Evolutionary conservation across 92 coral and sea anemone species (phyloP).

Genomic region (Virgularia gustaviana): DNA sequence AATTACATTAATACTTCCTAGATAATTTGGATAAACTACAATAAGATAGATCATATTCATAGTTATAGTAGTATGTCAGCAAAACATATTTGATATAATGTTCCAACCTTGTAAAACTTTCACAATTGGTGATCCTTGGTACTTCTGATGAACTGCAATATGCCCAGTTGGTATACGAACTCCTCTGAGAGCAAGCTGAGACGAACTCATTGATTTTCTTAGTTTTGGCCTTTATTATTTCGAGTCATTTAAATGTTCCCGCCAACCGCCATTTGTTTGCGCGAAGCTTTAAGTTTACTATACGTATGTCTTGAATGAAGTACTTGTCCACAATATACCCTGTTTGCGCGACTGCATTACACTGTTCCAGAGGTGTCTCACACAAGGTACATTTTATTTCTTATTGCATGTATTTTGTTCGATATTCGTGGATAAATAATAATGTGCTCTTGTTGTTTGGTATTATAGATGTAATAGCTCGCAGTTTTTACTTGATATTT

Average conservation of each 20-base stretch:
- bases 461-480: not conserved
- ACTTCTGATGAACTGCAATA: constrained; percentile 76
- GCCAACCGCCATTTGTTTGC: constrained; percentile 9
- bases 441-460: not conserved
- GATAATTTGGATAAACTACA: not conserved
- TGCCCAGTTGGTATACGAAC: constrained; percentile 88
- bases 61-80: no score
- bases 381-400: not conserved
- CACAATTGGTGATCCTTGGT: constrained; percentile 74
- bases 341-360: not conserved
- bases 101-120: constrained; percentile 74
- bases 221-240: not conserved
- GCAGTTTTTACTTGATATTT: not conserved
- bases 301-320: no score
- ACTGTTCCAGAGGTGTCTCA: not conserved
- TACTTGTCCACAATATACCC: not conserved
- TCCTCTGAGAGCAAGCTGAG: constrained; percentile 64
- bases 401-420: not conserved
- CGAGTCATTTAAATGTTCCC: not conserved
- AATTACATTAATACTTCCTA: constrained; percentile 59
- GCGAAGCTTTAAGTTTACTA: no score
- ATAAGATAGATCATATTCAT: no score
- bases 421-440: no score
- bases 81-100: not conserved
- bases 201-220: constrained; percentile 38